phyloP scores from a whole-genome alignment of 2,113 vertebrate species.

The Sorex fumeus region DNA sequence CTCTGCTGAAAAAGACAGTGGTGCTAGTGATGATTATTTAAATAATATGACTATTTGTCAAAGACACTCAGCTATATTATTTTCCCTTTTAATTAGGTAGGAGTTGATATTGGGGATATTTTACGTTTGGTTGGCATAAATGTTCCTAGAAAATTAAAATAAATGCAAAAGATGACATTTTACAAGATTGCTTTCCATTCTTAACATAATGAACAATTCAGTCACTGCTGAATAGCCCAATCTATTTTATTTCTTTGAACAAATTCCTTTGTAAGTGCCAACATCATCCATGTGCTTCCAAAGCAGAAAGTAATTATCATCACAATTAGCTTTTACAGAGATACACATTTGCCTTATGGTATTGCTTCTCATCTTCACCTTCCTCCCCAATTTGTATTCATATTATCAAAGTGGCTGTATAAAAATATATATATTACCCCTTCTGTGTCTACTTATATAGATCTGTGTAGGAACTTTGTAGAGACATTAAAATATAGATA shows the following conservation, averaged over 20 bases:
- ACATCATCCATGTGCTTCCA: conserved; percentile 74
- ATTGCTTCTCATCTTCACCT: conserved; percentile 73
- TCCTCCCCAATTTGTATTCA: conserved; percentile 73
- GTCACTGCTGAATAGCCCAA: conserved; percentile 82
- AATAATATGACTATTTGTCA: conserved; percentile 77
- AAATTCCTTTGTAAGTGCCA: conserved; percentile 79
- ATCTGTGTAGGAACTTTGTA: conserved; percentile 50
- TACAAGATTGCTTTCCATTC: conserved; percentile 83
- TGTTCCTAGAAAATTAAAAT: conserved; percentile 83
- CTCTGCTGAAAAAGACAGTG: conserved; percentile 45
- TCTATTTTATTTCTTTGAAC: conserved; percentile 83
- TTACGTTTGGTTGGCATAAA: conserved; percentile 78
- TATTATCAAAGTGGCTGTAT: conserved; percentile 60
- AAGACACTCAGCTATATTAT: conserved; percentile 72
- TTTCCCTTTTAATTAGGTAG: conserved; percentile 71
- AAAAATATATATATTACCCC: conserved; percentile 55
- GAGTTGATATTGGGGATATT: conserved; percentile 77
- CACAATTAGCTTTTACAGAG: conserved; percentile 82
- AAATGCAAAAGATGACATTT: conserved; percentile 83
- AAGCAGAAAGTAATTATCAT: conserved; percentile 80
- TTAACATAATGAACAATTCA: conserved; percentile 83
- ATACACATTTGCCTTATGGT: conserved; percentile 71
- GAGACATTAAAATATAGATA: conserved; percentile 57
- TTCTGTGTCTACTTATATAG: conserved; percentile 53
- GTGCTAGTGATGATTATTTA: conserved; percentile 76